Evolutionary conservation across 2,113 vertebrate genomes (phyloP), one percentile per base, ranked within the genome.

Genomic region (Platysteira castanea): DNA sequence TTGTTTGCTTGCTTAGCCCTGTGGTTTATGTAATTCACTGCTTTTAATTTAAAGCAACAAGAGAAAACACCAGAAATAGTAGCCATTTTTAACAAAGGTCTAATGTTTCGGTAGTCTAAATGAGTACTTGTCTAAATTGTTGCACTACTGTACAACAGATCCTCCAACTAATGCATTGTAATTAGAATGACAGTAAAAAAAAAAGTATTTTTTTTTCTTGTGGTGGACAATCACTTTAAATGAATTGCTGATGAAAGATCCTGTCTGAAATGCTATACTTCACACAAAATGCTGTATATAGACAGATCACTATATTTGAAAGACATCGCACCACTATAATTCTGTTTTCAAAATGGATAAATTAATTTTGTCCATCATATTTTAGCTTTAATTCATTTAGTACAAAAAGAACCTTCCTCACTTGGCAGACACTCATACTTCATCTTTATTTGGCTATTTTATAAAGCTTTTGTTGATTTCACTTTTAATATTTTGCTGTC

Each of bases 391-490:
- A 96, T 87, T 87, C 7, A 67, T 75, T 95, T 92, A 91, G 89
- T 56, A 37, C 41, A 91, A 64, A 73, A 93, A 79, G 83, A 89
- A 60, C 46, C 61, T 87, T 95, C 60, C n/a, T 79, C 57, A 65
- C 60, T 92, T 91, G 84, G 80, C 89, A 94, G 89, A 82, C n/a
- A 78, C 17, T 70, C 64, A 61, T 82, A 75, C 46, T 89, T 93
- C 41, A 71, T 94, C 52, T 39, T 84, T 64, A 92, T 92, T 68
- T 87, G 68, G 50, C 73, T 87, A 28, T 56, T 96, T 84, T 71
- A 49, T 82, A 92, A 92, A 87, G 60, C 56, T 89, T 78, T 71
- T 95, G 89, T 92, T 95, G 87, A 76, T 94, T 93, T 94, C 24
- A 56, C 60, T 87, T 60, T 22, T 49, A 94, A 75, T 91, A 94